Percentiles rank a stretch among this genome's conserved stretches.
Evolutionary conservation across 2,797 vertebrate species (phyloP).

Genomic region (Sebastes hubbsi): DNA sequence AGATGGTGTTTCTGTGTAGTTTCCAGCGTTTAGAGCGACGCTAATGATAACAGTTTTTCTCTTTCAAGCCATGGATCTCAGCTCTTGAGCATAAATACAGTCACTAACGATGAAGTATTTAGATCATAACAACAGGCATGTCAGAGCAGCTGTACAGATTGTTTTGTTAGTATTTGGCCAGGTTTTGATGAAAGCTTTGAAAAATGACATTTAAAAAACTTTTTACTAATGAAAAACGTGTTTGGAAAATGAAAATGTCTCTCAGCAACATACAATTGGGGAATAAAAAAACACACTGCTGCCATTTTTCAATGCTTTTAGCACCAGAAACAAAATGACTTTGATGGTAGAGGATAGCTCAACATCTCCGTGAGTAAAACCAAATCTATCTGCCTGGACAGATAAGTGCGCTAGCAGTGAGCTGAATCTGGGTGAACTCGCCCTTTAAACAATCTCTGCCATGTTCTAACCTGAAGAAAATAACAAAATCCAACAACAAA

Average conservation of each 20-base stretch:
- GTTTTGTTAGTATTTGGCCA: neutral
- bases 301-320: neutral
- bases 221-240: neutral
- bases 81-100: neutral
- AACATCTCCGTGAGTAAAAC: neutral
- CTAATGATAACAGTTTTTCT: neutral
- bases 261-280: neutral
- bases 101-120: neutral
- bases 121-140: neutral
- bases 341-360: neutral
- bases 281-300: neutral
- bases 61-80: neutral
- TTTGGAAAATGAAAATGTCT: neutral
- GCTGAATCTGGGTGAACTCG: neutral
- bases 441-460: constrained; percentile 10
- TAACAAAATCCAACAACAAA: neutral
- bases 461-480: constrained; percentile 19
- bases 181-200: neutral
- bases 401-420: neutral
- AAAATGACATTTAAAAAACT: neutral
- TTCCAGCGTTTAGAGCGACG: neutral
- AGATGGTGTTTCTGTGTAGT: neutral
- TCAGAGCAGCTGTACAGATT: neutral
- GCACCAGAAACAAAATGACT: neutral
- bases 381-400: neutral